Percentiles rank a stretch among this genome's conserved stretches.
phyloP scores from a whole-genome alignment of 64 coral and sea anemone genomes.

The Montipora cactus region DNA sequence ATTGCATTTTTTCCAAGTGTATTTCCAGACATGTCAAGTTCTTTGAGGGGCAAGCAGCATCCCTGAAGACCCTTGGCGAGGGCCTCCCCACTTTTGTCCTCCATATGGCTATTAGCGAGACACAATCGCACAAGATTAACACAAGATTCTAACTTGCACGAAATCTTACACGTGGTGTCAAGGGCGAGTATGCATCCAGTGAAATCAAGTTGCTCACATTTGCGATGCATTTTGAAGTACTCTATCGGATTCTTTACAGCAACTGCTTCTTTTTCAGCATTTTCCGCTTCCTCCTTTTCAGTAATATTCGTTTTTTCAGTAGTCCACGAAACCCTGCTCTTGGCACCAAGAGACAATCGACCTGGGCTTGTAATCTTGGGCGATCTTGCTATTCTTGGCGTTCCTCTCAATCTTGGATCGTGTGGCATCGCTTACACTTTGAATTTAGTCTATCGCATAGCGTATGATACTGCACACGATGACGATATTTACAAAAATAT shows the following conservation, averaged over 20 bases:
- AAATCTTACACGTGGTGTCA: constrained; percentile 34
- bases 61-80: constrained; percentile 60
- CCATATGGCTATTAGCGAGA: constrained; percentile 60
- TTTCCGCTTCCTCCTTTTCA: neutral
- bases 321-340: neutral
- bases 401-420: neutral
- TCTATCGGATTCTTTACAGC: constrained; percentile 32
- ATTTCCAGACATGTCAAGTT: constrained; percentile 73
- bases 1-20: constrained; percentile 35
- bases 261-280: neutral
- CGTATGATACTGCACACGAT: too few relatives aligned
- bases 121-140: constrained; percentile 45
- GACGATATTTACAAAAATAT: too few relatives aligned
- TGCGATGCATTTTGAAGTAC: constrained; percentile 53
- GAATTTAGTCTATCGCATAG: too few relatives aligned
- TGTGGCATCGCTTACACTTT: neutral
- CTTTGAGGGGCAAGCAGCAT: constrained; percentile 44
- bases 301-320: neutral
- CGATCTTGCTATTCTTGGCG: neutral
- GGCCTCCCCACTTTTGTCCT: constrained; percentile 56
- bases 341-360: constrained; percentile 8
- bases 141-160: neutral
- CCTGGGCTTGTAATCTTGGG: constrained; percentile 11
- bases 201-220: constrained; percentile 39
- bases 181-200: constrained; percentile 32